Evolutionary conservation across 1,140 invertebrate species (phyloP), one percentile per base, ranked within the genome.

Genomic region (Neotoxoptera formosana): DNA sequence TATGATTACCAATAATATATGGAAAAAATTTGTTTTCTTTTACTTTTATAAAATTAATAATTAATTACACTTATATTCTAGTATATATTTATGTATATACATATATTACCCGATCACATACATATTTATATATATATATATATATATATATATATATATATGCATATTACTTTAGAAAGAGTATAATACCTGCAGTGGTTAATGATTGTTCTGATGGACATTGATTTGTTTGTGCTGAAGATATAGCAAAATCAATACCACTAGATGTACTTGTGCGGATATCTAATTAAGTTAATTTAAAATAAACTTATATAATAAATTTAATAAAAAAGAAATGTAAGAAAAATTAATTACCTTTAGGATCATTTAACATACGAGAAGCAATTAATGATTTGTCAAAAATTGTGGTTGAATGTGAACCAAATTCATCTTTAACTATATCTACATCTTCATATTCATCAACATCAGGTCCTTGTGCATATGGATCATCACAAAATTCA

Each of bases 351-450:
- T 91, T 93, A 93, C 91, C 91, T 93, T 93, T 93, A 41, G 91
- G 91, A 93, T 93, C 91, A 84, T 93, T 93, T 60, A 93, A 93
- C 91, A 93, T 93, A 3, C 81, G 91, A 41, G 91, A 93, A 84
- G 91, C 81, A 56, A 86, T 93, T 84, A 93, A 84, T 51, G 91
- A 93, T 14, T 93, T 93, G 9, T 93, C 91, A 84, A 93, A 93
- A 30, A 51, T 45, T 30, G 91, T 45, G 4, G 45, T 56, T 20
- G 91, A 93, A 53, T 93, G 81, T 53, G 91, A 93, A 56, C 8
- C n/a, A n/a, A 86, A 83, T 30, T 93, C 91, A 45, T 93, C 91
- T 56, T 93, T 93, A 41, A 86, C 91, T 56, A 93, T 41, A 84
- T 93, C 91, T 23, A 93, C 81, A 56, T 93, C 91, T 83, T 92